phyloP scores from a whole-genome alignment of 2,888 invertebrate genomes.

The Onthophagus sagittarius region DNA sequence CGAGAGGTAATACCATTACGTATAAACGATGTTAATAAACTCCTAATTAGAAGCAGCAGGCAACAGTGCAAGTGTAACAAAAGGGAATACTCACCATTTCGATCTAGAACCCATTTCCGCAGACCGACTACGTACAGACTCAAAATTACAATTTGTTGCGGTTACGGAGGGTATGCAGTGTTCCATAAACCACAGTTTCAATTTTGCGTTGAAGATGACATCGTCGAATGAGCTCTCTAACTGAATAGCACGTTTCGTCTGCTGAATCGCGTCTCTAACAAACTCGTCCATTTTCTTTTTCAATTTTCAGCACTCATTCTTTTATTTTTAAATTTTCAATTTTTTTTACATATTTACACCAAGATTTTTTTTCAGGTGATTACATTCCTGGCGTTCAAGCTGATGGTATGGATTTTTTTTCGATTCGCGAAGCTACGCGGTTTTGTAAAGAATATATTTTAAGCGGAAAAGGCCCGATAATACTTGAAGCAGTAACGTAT shows the following conservation, averaged over 20 bases:
- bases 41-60: too few species aligned
- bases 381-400: neutral
- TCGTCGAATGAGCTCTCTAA: neutral
- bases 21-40: neutral
- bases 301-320: too few species aligned
- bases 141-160: neutral
- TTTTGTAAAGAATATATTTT: conserved; percentile 62
- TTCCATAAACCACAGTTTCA: neutral
- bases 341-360: too few species aligned
- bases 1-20: conserved; percentile 68
- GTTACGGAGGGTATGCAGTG: neutral
- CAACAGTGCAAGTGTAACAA: neutral
- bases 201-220: neutral
- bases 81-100: neutral
- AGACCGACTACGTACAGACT: neutral
- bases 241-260: neutral
- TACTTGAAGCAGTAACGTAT: conserved; percentile 76
- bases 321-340: too few species aligned
- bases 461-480: conserved; percentile 67
- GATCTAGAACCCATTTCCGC: neutral
- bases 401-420: conserved; percentile 72
- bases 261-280: neutral
- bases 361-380: neutral
- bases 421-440: conserved; percentile 64
- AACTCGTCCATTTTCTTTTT: too few species aligned